Percentiles rank a stretch among this genome's conserved stretches.
Conservation (phyloP, 2,113 vertebrate species). For the Deroptyus accipitrinus region DNA sequence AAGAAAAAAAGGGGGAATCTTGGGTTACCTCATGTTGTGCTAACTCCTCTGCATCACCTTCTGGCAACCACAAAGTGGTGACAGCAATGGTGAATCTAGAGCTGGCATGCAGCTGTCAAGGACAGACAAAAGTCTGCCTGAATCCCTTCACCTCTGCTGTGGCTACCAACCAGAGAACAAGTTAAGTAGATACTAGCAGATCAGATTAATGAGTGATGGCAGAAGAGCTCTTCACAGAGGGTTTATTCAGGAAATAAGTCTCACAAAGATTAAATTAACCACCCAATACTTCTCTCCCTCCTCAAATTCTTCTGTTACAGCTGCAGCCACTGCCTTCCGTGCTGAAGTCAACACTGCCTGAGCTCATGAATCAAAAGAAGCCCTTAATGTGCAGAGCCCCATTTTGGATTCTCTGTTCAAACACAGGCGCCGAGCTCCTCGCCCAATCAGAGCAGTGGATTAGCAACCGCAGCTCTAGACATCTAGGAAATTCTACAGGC, state of each 20-base stretch:
- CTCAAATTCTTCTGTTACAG: not conserved
- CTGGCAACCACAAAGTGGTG: not conserved
- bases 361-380: not conserved
- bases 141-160: not conserved
- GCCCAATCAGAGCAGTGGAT: not conserved
- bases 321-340: not conserved
- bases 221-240: not conserved
- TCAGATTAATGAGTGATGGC: not conserved
- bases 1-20: not conserved
- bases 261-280: not conserved
- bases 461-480: not conserved
- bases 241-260: not conserved
- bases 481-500: not conserved
- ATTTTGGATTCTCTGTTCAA: not conserved
- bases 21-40: not conserved
- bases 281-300: not conserved
- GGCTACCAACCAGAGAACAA: not conserved
- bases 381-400: not conserved
- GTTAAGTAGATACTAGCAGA: not conserved
- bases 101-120: not conserved
- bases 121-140: not conserved
- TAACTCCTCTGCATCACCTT: not conserved
- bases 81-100: not conserved
- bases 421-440: fast-evolving
- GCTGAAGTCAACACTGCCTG: not conserved